Percentiles rank a stretch among this genome's conserved stretches.
Conservation (phyloP, 2,888 invertebrate species). For the Paralinhomoeus sp. region DNA sequence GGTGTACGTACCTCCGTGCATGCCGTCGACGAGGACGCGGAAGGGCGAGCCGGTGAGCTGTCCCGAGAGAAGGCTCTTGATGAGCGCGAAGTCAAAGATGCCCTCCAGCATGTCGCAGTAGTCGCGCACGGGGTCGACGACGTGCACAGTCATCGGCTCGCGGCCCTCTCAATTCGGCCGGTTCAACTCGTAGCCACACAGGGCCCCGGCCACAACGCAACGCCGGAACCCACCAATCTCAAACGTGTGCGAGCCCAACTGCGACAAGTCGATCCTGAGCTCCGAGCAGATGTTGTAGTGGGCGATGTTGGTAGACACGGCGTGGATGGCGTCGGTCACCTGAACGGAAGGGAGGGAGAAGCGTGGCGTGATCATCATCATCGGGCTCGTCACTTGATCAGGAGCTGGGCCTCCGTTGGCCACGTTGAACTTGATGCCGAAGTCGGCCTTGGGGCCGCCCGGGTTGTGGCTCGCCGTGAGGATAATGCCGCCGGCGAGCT, state of each 20-base stretch:
- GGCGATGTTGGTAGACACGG: constrained; percentile 49
- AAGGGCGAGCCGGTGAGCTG: constrained; percentile 37
- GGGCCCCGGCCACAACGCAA: no score
- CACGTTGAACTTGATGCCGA: constrained; percentile 95
- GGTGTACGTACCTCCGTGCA: constrained; percentile 87
- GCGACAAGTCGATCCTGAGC: constrained; percentile 48
- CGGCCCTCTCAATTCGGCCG: constrained; percentile 36
- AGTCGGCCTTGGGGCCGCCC: constrained; percentile 85
- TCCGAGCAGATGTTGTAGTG: constrained; percentile 57
- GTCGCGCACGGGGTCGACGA: constrained; percentile 69
- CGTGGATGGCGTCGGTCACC: constrained; percentile 58
- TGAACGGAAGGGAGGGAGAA: constrained; percentile 2
- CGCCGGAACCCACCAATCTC: constrained; percentile 32
- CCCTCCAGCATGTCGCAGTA: constrained; percentile 74
- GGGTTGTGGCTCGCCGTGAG: constrained; percentile 97
- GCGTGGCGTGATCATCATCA: no score
- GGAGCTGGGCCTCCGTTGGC: constrained; percentile 91
- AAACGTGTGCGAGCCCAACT: constrained; percentile 44
- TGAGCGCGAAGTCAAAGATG: constrained; percentile 73
- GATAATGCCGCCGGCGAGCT: constrained; percentile 51
- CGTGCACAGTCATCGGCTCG: constrained; percentile 50
- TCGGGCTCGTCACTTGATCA: constrained; percentile 37
- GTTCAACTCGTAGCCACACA: no score
- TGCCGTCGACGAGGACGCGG: constrained; percentile 65
- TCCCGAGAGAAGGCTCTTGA: constrained; percentile 49